Conservation (phyloP, 2,888 invertebrate genomes). For the Baronia brevicornis region DNA sequence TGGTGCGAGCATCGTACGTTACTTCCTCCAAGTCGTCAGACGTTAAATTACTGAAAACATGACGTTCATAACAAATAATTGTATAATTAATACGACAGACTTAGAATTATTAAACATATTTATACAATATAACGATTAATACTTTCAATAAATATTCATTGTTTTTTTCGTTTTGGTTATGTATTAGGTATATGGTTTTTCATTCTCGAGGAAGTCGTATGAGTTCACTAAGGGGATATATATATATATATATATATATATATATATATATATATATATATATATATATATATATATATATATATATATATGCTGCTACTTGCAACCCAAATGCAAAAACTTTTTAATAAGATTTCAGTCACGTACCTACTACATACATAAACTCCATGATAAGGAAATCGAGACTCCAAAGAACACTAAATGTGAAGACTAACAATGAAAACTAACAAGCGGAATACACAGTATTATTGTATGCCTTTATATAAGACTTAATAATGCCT, state of each 20-base stretch:
- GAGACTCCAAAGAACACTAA: conserved; percentile 8
- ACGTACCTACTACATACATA: conserved; percentile 12
- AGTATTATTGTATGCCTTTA: no score
- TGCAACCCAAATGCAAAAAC: conserved; percentile 8
- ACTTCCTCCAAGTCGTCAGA: no score
- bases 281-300: not conserved
- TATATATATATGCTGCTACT: not conserved
- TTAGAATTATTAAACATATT: no score
- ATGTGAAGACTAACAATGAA: conserved; percentile 12
- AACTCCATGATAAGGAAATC: conserved; percentile 15
- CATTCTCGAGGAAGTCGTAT: no score
- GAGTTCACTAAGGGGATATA: not conserved
- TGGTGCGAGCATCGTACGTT: not conserved
- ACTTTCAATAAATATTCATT: no score
- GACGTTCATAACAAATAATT: no score
- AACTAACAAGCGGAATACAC: conserved; percentile 8
- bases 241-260: conserved; percentile 1
- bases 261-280: not conserved
- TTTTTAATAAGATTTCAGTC: conserved; percentile 7
- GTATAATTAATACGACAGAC: no score
- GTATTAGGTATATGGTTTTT: no score
- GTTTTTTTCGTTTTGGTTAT: no score
- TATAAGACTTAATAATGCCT: no score
- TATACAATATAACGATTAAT: no score
- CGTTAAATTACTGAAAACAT: no score